Base-by-base conservation (phyloP, 1,140 invertebrate species). In the Listronotus bonariensis region DNA sequence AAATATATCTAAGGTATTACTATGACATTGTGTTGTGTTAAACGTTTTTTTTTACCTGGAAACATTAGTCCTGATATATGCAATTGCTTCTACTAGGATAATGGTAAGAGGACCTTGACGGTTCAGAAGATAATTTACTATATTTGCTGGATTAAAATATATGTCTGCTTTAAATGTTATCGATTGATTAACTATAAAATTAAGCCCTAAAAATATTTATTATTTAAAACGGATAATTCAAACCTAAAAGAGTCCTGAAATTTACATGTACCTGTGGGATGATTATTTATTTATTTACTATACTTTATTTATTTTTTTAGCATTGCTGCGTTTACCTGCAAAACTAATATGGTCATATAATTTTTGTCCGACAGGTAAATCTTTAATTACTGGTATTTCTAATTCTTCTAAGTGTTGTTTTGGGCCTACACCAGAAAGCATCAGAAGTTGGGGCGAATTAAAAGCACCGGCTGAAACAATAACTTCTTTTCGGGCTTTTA, bases 391-490 rank as follows among this genome's bases (percentile, higher is more conserved):
- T 3, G 79, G 77, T 54, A 83, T 82, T 26, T 71, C 64, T 6
- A 79, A 68, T 48, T 81, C 74, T 26, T 80, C 68, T 8, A 88
- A 72, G 41, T 87, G 80, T 41, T 82, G 76, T 34, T 78, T 84
- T 9, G 90, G 89, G 0, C 92, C 92, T 7, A 94, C 82, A 0
- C 92, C 92, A 1, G 89, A 91, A 0, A 93, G 80, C 87, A 92
- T 91, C 26, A 95, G 77, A 8, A 95, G 69, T 77, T 93, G 90
- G n/a, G n/a, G n/a, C n/a, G n/a, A n/a, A n/a, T n/a, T n/a, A n/a
- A n/a, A n/a, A n/a, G n/a, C n/a, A n/a, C 96, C 96, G 0, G 87
- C 92, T 8, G 91, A 92, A 6, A 96, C 69, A 58, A 96, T 92
- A 0, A 97, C 88, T 79, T 98, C 96, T 74, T 92, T 94, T 10